Percentiles rank a stretch among this genome's conserved stretches.
Evolutionary conservation across 2,113 vertebrate genomes (phyloP).

Genomic region (Neotoma lepida): DNA sequence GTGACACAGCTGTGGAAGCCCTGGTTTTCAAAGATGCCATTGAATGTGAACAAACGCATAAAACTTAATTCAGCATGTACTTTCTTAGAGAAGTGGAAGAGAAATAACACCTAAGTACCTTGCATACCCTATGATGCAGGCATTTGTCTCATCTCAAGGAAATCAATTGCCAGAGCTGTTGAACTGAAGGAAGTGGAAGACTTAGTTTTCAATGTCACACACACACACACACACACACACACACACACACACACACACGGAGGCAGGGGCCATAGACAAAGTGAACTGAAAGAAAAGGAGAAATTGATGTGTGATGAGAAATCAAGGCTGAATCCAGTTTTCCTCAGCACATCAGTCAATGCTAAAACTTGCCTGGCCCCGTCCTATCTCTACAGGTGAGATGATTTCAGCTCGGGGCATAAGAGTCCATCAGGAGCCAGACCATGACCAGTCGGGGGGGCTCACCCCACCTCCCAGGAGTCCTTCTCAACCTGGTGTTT

Average conservation of each 20-base stretch:
- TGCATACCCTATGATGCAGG: background rate
- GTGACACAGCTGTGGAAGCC: background rate
- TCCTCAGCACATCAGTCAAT: background rate
- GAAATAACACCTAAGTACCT: background rate
- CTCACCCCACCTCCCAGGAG: background rate
- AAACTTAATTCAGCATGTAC: background rate
- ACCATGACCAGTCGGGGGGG: background rate
- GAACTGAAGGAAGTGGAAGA: background rate
- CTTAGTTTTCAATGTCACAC: background rate
- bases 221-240: background rate
- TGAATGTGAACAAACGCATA: slow-evolving; percentile 54
- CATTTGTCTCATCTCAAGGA: background rate
- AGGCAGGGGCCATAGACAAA: background rate
- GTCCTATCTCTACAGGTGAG: background rate
- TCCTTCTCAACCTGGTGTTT: background rate
- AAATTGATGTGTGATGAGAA: background rate
- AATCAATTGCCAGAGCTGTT: background rate
- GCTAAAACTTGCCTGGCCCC: fast-evolving
- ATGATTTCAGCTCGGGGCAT: background rate
- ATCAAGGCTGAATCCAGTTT: background rate
- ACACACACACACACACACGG: background rate
- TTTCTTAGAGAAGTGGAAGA: slow-evolving; percentile 37
- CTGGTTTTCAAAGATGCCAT: background rate
- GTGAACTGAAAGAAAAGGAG: background rate
- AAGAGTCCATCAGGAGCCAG: background rate